Percentiles rank a stretch among this genome's conserved stretches.
Evolutionary conservation across 2,797 vertebrate genomes (phyloP).

Genomic region (Micrastur ruficollis): DNA sequence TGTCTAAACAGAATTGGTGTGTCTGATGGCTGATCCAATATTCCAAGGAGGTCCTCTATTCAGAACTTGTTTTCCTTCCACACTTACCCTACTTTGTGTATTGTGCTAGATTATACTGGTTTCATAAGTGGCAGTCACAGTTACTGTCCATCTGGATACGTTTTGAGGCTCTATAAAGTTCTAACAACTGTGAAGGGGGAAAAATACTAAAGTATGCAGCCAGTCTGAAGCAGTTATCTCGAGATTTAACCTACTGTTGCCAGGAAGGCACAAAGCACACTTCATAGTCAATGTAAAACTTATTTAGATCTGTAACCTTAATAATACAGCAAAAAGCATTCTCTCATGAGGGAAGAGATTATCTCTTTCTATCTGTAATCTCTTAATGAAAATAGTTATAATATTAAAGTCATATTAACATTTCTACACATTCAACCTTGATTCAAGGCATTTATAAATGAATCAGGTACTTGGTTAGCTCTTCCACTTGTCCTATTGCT

Average conservation of each 20-base stretch:
- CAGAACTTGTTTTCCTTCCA: conserved; percentile 41
- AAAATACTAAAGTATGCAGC: background rate
- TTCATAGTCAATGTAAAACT: background rate
- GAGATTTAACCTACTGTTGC: background rate
- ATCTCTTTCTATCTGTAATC: background rate
- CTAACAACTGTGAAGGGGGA: conserved; percentile 18
- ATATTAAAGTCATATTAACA: background rate
- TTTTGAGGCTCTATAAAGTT: conserved; percentile 1
- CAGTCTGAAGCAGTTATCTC: conserved; percentile 6
- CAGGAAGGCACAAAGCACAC: background rate
- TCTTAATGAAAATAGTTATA: background rate
- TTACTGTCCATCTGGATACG: conserved; percentile 24
- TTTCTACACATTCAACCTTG: background rate
- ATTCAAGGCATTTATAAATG: background rate
- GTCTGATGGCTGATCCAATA: conserved; percentile 48
- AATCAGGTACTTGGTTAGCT: background rate
- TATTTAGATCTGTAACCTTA: background rate
- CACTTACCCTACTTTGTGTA: conserved; percentile 8
- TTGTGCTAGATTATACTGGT: conserved; percentile 15
- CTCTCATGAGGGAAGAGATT: background rate
- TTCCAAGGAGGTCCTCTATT: conserved; percentile 40
- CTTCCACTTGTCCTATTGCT: background rate
- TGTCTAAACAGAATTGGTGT: conserved; percentile 50
- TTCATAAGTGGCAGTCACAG: conserved; percentile 12
- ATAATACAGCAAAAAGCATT: background rate